A percentile compares a stretch with the other conserved stretches of the same genome.
phyloP scores from a whole-genome alignment of 2,113 vertebrate species.

The Amblyornis subalaris region DNA sequence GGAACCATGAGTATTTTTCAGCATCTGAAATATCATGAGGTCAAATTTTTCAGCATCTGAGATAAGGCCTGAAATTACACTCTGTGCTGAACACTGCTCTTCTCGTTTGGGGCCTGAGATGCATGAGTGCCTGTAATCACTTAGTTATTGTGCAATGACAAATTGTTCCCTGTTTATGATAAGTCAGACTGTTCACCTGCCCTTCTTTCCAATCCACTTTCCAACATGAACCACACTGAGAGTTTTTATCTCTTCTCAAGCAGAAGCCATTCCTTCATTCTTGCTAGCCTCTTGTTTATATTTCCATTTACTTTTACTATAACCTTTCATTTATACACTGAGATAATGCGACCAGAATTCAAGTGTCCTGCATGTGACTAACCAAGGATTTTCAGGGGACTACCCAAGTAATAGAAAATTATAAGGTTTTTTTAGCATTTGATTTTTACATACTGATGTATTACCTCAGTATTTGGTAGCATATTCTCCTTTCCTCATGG shows the following conservation, averaged over 20 bases:
- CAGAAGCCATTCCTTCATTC: not conserved
- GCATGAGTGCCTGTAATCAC: not conserved
- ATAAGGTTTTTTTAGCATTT: not conserved
- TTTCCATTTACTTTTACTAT: not conserved
- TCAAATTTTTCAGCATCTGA: not conserved
- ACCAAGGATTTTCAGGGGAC: not conserved
- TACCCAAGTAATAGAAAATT: not conserved
- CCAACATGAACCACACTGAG: not conserved
- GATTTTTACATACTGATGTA: not conserved
- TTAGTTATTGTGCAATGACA: not conserved
- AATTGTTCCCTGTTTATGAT: not conserved
- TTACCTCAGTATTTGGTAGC: not conserved
- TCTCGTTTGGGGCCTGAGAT: not conserved
- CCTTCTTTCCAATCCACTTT: not conserved
- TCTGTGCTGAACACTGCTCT: not conserved
- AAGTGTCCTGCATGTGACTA: not conserved
- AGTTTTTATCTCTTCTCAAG: not conserved
- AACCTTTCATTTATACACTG: not conserved
- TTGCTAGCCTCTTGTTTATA: not conserved
- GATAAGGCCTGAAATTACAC: not conserved
- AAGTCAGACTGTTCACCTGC: not conserved
- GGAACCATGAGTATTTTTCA: not conserved
- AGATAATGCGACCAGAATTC: not conserved
- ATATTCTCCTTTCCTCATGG: not conserved
- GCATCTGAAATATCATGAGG: not conserved